Base-by-base conservation (phyloP, 1,140 invertebrate species). In the Spodoptera frugiperda region DNA sequence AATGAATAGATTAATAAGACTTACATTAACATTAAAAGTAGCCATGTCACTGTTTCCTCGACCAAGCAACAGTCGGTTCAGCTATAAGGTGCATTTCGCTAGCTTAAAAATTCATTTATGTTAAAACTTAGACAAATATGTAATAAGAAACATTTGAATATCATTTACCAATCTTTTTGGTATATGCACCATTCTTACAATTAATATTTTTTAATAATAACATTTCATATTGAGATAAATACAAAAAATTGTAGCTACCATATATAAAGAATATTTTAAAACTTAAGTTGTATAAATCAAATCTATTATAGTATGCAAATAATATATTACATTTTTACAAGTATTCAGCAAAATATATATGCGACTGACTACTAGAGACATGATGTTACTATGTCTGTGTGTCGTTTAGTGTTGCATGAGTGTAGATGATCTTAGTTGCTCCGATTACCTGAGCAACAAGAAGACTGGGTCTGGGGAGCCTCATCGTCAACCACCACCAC, bases 401-500 rank as follows among this genome's bases (percentile, higher is more conserved):
- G n/a, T 17, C 8, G 49, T 17, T 53, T 53, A 17, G 17, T 17
- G 17, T 53, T 53, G 5, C 49, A 53, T 53, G 49, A 53, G 17
- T 53, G 17, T 53, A 17, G 49, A 33, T 17, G 30, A 15, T 10
- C 44, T 86, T 81, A 91, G 39, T 83, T 82, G 79, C 76, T 87
- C 75, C 83, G 85, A 14, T 76, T 79, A 8, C 85, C 86, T n/a
- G 83, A 84, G 83, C 93, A 94, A 80, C 94, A 94, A 5, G 88
- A 88, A 6, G 83, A 72, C 25, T 86, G 89, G 10, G 82, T 67
- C 9, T 87, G 87, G 9, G 21, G 25, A 2, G 80, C 76, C 15
- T 94, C 93, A 55, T 94, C 94, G 30, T 94, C 94, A 1, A 94
- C 90, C 6, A 94, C 84, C 0, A 94, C 74, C 3, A 93, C 89